Evolutionary conservation across 2,888 invertebrate genomes (phyloP), one percentile per base, ranked within the genome.

Genomic region (Apotomis betuletana): DNA sequence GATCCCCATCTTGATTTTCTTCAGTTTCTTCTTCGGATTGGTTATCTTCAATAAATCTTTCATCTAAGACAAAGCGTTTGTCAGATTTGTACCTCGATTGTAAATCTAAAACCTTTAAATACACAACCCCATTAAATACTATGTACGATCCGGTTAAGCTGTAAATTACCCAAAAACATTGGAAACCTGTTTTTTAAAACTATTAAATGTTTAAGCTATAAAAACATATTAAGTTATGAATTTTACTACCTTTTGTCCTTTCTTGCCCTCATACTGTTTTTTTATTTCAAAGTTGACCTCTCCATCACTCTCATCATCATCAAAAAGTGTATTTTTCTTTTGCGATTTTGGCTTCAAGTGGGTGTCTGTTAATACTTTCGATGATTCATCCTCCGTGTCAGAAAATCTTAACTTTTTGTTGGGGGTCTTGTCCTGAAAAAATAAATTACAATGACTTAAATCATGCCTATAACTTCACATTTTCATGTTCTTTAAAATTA

Each of bases 11-110:
- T 68, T 83, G 83, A 70, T 86, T 80, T 44, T 80, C 74, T 78
- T 86, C 65, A 6, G 57, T 74, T 65, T 87, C 87, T 46, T 91
- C 87, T 69, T 80, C 85, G n/a, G 82, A 81, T 41, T 81, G 77
- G 15, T 94, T 92, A 62, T 94, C 94, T 63, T 96, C 95, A 64
- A 95, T 88, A 86, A 97, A 97, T 77, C 96, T 94, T 79, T 95
- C 94, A 88, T 97, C 96, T 81, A 97, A 91, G 76, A 92, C 90
- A 89, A 97, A 97, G 82, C 97, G 94, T 80, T 95, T 94, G 90
- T 97, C 97, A 84, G 96, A 95, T 84, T 96, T 96, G 88, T 94
- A 95, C 80, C 94, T 94, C 61, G 95, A 94, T 92, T 97, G 96
- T 78, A 97, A 92, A 87, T 95, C 94, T 85, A 96, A 92, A 79